These are phyloP conservation scores for Margaritifera margaritifera DNA, from an alignment of 2,888 invertebrate genomes.

Conservation along the genomic window DNA sequence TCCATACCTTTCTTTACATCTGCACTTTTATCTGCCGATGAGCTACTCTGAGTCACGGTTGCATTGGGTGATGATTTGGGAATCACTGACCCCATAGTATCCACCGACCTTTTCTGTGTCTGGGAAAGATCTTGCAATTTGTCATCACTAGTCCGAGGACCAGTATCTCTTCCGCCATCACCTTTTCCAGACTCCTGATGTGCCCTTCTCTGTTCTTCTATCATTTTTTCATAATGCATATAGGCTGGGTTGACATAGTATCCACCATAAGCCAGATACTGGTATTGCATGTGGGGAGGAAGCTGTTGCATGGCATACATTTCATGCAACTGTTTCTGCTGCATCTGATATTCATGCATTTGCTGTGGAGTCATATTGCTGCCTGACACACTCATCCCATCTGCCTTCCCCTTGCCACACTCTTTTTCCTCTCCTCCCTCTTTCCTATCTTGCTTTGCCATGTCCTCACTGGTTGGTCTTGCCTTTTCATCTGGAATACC, in stretches of 20 bases:
- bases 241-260: conserved; percentile 73
- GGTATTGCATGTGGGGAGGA: conserved; percentile 58
- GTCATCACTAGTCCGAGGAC: conserved; percentile 5
- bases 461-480: conserved; percentile 23
- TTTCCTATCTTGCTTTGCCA: background rate
- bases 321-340: conserved; percentile 48
- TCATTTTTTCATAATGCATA: conserved; percentile 70
- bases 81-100: background rate
- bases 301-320: conserved; percentile 55
- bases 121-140: background rate
- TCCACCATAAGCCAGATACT: conserved; percentile 53
- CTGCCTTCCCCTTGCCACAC: conserved; percentile 23
- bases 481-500: conserved; percentile 20
- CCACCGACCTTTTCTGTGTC: conserved; percentile 3
- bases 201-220: conserved; percentile 63
- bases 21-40: background rate
- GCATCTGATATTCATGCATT: conserved; percentile 47
- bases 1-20: conserved; percentile 12
- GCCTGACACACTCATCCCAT: conserved; percentile 11
- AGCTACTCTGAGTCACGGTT: conserved; percentile 3
- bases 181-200: conserved; percentile 41
- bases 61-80: conserved; percentile 17
- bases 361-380: conserved; percentile 35
- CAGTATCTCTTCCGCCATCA: conserved; percentile 17
- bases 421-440: conserved; percentile 23